These are phyloP conservation scores for Argopecten irradians DNA, from an alignment of 1,140 invertebrate species.

Conservation along the genomic window DNA sequence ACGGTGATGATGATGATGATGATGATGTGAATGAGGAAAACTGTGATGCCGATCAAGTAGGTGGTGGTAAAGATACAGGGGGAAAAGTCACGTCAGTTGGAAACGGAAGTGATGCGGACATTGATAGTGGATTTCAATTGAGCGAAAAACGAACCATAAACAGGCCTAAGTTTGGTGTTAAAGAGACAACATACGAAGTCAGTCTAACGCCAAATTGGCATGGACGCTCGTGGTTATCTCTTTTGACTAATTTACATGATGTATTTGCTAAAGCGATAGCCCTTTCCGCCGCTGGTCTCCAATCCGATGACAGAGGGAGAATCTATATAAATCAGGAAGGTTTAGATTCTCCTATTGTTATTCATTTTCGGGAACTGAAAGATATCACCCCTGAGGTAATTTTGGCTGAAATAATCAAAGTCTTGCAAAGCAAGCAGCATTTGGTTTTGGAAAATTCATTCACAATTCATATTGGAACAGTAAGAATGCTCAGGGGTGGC, in stretches of 20 bases:
- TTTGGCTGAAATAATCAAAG: neutral
- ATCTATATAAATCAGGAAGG: neutral
- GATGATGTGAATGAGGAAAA: neutral
- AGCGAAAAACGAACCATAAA: neutral
- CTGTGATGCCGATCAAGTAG: too few species aligned
- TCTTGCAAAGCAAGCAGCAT: neutral
- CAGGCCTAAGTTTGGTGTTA: neutral
- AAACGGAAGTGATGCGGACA: too few species aligned
- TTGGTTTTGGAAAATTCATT: neutral
- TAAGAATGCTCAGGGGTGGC: neutral
- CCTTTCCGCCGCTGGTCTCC: neutral
- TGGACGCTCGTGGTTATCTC: neutral
- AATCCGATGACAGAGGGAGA: neutral
- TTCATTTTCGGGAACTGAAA: neutral
- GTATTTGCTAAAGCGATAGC: neutral
- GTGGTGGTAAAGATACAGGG: too few species aligned
- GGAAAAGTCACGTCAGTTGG: too few species aligned
- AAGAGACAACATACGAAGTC: neutral
- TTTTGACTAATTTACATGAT: neutral
- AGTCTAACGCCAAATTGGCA: neutral
- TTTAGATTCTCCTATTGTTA: neutral
- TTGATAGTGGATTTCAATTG: neutral
- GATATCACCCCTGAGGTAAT: neutral
- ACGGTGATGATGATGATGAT: neutral
- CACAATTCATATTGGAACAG: neutral